These are phyloP conservation scores for Thereva nobilitata DNA, from an alignment of 2,888 invertebrate species.

Conservation along the genomic window DNA sequence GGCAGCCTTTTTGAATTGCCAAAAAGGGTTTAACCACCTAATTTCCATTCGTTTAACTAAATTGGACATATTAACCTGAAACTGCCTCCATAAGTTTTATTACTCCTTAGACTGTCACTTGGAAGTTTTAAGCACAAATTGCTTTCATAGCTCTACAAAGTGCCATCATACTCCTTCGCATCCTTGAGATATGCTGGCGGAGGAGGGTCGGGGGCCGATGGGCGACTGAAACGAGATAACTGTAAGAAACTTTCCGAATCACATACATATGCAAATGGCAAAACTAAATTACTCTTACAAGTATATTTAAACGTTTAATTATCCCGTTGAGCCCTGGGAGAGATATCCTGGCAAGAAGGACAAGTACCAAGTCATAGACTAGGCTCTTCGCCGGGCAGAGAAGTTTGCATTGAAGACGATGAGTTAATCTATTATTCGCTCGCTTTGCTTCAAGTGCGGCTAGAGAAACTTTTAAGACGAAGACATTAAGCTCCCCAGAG, in stretches of 20 bases:
- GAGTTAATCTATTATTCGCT: slow-evolving; percentile 25
- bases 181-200: too few species aligned
- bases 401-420: slow-evolving; percentile 28
- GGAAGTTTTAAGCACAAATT: slow-evolving; percentile 38
- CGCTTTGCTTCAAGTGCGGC: slow-evolving; percentile 14
- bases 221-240: slow-evolving; percentile 12
- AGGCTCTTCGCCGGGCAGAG: neutral
- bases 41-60: slow-evolving; percentile 40
- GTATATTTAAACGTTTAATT: slow-evolving; percentile 40
- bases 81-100: slow-evolving; percentile 36
- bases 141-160: slow-evolving; percentile 37
- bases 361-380: too few species aligned
- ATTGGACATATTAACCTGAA: slow-evolving; percentile 39
- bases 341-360: too few species aligned
- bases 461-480: slow-evolving; percentile 28
- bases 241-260: slow-evolving; percentile 24
- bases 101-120: slow-evolving; percentile 37
- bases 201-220: neutral
- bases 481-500: slow-evolving; percentile 27
- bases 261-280: slow-evolving; percentile 36
- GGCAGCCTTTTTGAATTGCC: slow-evolving; percentile 16
- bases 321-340: slow-evolving; percentile 23
- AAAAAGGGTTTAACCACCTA: slow-evolving; percentile 40
- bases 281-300: slow-evolving; percentile 38
- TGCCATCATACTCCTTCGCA: slow-evolving; percentile 3